Conservation (phyloP, 2,888 invertebrate genomes). For the Catocala nupta region DNA sequence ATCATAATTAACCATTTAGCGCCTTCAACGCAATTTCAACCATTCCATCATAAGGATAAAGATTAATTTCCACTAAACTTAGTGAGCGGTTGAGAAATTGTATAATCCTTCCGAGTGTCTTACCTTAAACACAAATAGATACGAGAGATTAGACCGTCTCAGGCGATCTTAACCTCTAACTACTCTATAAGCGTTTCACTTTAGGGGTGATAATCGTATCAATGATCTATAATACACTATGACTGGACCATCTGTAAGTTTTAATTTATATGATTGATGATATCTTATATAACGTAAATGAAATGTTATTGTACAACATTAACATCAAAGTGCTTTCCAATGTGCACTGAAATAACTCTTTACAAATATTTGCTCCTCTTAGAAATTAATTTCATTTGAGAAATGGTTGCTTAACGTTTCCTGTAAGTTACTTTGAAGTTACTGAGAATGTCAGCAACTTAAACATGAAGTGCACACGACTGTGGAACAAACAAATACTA, state of each 20-base stretch:
- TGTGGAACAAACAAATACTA: too few species aligned
- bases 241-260: conserved; percentile 34
- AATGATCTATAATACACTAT: conserved; percentile 14
- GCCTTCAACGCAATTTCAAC: conserved; percentile 24
- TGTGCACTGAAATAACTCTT: background rate
- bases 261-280: conserved; percentile 45
- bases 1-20: conserved; percentile 36
- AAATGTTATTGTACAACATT: conserved; percentile 25
- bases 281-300: conserved; percentile 6
- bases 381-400: conserved; percentile 13
- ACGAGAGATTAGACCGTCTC: conserved; percentile 34
- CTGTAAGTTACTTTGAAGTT: background rate
- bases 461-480: background rate
- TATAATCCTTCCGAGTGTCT: conserved; percentile 40
- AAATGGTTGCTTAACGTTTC: conserved; percentile 8
- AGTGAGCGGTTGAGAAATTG: conserved; percentile 39
- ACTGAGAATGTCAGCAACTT: background rate
- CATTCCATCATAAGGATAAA: conserved; percentile 4
- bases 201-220: conserved; percentile 29
- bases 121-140: conserved; percentile 46
- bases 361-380: conserved; percentile 5
- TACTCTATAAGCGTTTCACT: conserved; percentile 15
- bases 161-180: conserved; percentile 26
- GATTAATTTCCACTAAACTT: conserved; percentile 10
- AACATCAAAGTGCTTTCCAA: background rate